Conservation (phyloP, 1,140 invertebrate species). For the Cyrtorhinus lividipennis region DNA sequence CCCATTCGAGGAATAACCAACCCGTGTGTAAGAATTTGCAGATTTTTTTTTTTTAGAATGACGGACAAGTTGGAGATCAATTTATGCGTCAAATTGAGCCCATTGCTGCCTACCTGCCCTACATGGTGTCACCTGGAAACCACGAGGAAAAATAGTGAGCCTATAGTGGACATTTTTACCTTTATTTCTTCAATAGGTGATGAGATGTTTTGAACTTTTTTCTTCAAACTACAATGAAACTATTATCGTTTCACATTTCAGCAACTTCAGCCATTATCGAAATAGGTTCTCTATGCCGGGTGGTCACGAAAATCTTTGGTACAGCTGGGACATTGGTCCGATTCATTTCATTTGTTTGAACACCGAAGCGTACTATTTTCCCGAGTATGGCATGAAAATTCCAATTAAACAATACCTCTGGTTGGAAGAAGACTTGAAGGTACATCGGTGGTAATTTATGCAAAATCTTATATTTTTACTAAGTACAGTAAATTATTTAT, state of each 20-base stretch:
- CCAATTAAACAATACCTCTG: slow-evolving; percentile 77
- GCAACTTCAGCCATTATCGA: slow-evolving; percentile 77
- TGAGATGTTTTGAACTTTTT: no score
- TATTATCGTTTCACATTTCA: no score
- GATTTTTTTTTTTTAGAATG: no score
- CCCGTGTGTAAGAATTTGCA: no score
- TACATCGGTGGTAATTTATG: no score
- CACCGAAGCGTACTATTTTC: slow-evolving; percentile 90
- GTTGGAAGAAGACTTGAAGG: slow-evolving; percentile 64
- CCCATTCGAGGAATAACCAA: no score
- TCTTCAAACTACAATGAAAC: no score
- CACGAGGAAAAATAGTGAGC: slow-evolving; percentile 74
- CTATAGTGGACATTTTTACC: slow-evolving; percentile 10
- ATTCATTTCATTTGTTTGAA: slow-evolving; percentile 82
- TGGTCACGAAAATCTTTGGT: slow-evolving; percentile 56
- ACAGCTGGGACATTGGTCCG: slow-evolving; percentile 83
- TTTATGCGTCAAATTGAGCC: slow-evolving; percentile 84
- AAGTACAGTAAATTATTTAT: no score
- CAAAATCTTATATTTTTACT: no score
- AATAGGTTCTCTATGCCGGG: slow-evolving; percentile 80
- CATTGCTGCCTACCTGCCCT: slow-evolving; percentile 73
- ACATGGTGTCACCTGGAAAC: slow-evolving; percentile 85
- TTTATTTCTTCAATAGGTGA: no score
- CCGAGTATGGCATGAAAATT: slow-evolving; percentile 71
- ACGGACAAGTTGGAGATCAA: slow-evolving; percentile 67